Conservation (phyloP, 23 tunicate species). For the Halocynthia aurantium region DNA sequence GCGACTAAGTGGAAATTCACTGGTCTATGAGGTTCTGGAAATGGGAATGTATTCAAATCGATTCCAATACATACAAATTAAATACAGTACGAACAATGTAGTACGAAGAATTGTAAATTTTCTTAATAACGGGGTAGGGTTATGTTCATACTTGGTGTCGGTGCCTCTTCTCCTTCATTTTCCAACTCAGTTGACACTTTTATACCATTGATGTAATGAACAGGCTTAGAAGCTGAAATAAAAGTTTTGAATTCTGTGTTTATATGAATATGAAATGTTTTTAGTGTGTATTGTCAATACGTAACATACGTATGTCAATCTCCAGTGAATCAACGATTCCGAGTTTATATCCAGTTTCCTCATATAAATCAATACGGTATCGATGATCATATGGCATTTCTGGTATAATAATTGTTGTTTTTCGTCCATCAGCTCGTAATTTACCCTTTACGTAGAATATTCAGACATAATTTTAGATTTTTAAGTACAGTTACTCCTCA, state of each 20-base stretch:
- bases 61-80: too few relatives aligned
- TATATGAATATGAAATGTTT: background rate
- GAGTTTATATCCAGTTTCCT: slow-evolving; percentile 10
- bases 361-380: slow-evolving; percentile 21
- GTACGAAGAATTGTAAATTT: background rate
- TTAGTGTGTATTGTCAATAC: background rate
- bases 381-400: slow-evolving; percentile 11
- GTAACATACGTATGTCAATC: slow-evolving; percentile 5
- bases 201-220: background rate
- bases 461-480: too few relatives aligned
- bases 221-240: background rate
- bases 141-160: background rate
- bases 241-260: background rate
- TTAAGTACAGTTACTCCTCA: too few relatives aligned
- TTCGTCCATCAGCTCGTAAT: background rate
- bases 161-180: background rate
- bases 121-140: background rate
- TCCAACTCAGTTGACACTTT: background rate
- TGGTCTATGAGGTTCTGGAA: background rate
- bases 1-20: slow-evolving; percentile 15
- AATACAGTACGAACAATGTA: too few relatives aligned
- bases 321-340: slow-evolving; percentile 4
- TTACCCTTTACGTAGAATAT: slow-evolving; percentile 1
- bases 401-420: background rate
- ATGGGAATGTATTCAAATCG: background rate